Evolutionary conservation across 1,140 invertebrate species (phyloP).

Genomic region (Tetramorium alpestre): DNA sequence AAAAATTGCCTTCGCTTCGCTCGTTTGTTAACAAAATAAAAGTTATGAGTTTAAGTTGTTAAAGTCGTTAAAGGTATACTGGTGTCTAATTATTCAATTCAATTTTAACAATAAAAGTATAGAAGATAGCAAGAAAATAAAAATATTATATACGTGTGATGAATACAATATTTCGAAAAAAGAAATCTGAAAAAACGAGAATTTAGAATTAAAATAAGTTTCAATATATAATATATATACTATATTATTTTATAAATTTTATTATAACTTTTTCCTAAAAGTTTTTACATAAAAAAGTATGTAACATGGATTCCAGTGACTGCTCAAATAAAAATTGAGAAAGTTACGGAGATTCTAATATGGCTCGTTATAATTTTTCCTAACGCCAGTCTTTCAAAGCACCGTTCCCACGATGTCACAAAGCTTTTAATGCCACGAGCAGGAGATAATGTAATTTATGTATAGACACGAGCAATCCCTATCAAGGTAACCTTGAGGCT

Average conservation of each 20-base stretch:
- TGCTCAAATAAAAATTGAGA: not conserved
- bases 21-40: not conserved
- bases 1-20: not conserved
- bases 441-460: slow-evolving; percentile 47
- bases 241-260: not conserved
- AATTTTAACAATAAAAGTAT: not conserved
- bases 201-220: slow-evolving; percentile 2
- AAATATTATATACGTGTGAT: not conserved
- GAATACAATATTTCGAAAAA: not conserved
- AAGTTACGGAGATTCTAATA: slow-evolving; percentile 16
- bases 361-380: not conserved
- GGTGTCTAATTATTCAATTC: not conserved
- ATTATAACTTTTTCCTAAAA: not conserved
- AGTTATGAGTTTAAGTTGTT: no score
- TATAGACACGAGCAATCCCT: not conserved
- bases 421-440: not conserved
- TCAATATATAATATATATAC: not conserved
- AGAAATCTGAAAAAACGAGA: not conserved
- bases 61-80: not conserved
- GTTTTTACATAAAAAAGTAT: not conserved
- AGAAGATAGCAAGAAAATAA: not conserved
- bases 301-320: not conserved
- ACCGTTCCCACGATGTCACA: slow-evolving; percentile 11
- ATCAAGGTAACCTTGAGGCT: not conserved
- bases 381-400: not conserved